Base-by-base conservation (phyloP, 2,888 invertebrate species). In the Spilarctia lutea region DNA sequence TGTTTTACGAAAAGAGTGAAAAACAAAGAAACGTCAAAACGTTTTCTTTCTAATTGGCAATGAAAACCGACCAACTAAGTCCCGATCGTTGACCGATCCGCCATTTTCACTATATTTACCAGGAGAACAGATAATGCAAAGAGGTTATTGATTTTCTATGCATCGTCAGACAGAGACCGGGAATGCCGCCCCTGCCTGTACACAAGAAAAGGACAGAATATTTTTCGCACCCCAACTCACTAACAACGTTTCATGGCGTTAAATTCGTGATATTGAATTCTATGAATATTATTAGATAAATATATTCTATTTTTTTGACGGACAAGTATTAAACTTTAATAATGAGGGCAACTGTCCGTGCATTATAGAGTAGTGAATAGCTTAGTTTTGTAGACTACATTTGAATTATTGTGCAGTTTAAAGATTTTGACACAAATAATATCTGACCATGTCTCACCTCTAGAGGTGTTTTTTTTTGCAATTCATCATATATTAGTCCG, bases 71-170 rank as follows among this genome's bases (percentile, higher is more conserved):
- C 60, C 27, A 60, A 27, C 65, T 20, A 35, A 39, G 30, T 65
- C 75, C 80, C 79, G 84, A 77, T 74, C 81, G 78, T 79, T 86
- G 87, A 86, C 87, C 84, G 89, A 91, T 93, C 92, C 92, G 93
- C 93, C 92, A 93, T 93, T 93, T 93, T 92, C 86, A 86, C 86
- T 81, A 88, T 82, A 89, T 87, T 73, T 83, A 92, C 92, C 83
- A 93, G 91, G 92, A 83, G 69, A 66, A 39, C 90, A 93, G 79
- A 82, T 79, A 70, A 16, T 60, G 56, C 16, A 13, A 86, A 76
- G 88, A 91, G 90, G 75, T 86, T 76, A 87, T 88, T 74, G 89
- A 88, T 89, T 90, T 88, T 85, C 75, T 75, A 76, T 73, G 65
- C 74, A 65, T 27, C 39, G 79, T 13, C 27, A 45, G 74, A 84